phyloP scores from a whole-genome alignment of 2,888 invertebrate genomes.

The Lacanobia wlatinum region DNA sequence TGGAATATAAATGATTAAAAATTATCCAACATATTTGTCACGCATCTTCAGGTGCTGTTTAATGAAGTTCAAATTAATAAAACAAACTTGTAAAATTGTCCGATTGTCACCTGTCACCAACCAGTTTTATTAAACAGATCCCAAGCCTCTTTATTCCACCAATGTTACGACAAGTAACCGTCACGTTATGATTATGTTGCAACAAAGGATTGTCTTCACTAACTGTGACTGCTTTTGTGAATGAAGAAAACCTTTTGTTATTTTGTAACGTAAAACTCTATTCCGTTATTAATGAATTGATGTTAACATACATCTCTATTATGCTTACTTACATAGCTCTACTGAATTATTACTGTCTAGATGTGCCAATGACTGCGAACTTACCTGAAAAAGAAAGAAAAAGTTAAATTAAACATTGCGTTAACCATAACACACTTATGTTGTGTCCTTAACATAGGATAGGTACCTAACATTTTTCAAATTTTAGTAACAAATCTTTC shows the following conservation, averaged over 20 bases:
- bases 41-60: no score
- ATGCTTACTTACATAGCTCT: conserved; percentile 43
- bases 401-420: not conserved
- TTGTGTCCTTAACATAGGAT: not conserved
- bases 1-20: no score
- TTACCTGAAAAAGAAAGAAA: conserved; percentile 72
- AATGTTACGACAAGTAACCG: conserved; percentile 22
- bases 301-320: not conserved
- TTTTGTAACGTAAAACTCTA: conserved; percentile 17
- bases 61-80: not conserved
- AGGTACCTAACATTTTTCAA: no score
- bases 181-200: conserved; percentile 14
- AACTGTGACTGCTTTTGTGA: conserved; percentile 37
- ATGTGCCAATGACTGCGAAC: conserved; percentile 53
- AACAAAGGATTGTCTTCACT: conserved; percentile 48
- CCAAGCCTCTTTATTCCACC: not conserved
- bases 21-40: no score
- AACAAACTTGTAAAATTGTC: not conserved
- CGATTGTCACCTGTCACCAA: not conserved
- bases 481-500: conserved; percentile 3
- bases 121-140: not conserved
- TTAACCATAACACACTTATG: no score
- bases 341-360: not conserved
- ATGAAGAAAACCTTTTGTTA: conserved; percentile 34
- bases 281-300: conserved; percentile 24